These are phyloP conservation scores for Orius insidiosus DNA, from an alignment of 1,140 invertebrate genomes.

Conservation along the genomic window DNA sequence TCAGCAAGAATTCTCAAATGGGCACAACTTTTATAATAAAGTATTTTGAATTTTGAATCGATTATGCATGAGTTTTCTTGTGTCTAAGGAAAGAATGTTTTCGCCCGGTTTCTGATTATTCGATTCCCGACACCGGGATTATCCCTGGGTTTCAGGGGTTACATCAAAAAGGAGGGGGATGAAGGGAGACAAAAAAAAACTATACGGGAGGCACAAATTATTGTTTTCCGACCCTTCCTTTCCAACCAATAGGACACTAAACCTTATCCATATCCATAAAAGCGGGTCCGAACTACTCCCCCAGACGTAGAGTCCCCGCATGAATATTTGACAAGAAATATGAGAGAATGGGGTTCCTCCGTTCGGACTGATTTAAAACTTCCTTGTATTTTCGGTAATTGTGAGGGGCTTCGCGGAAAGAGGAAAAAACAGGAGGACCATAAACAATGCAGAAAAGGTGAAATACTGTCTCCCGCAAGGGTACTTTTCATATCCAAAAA, in stretches of 20 bases:
- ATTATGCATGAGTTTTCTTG: too few species aligned
- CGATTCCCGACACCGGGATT: too few species aligned
- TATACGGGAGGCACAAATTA: not conserved
- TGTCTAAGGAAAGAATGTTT: too few species aligned
- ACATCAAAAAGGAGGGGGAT: too few species aligned
- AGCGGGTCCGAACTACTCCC: conserved; percentile 1
- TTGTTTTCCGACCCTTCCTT: too few species aligned
- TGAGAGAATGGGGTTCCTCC: conserved; percentile 1
- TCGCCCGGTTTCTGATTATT: too few species aligned
- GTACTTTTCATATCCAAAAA: conserved; percentile 6
- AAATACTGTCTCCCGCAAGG: conserved; percentile 7
- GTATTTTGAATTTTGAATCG: too few species aligned
- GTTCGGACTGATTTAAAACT: conserved; percentile 11
- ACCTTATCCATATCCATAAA: conserved; percentile 2
- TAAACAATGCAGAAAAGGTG: conserved; percentile 7
- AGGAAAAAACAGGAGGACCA: conserved; percentile 3
- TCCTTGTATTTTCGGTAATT: conserved; percentile 10
- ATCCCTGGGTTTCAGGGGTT: too few species aligned
- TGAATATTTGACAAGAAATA: conserved; percentile 12
- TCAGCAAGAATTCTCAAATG: too few species aligned
- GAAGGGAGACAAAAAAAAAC: not conserved
- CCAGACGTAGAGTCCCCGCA: not conserved
- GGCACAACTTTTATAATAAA: too few species aligned
- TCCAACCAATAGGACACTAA: not conserved
- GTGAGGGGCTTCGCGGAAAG: conserved; percentile 4